These are phyloP conservation scores for Acanthosepion esculentum DNA, from an alignment of 2,888 invertebrate species.

Conservation along the genomic window DNA sequence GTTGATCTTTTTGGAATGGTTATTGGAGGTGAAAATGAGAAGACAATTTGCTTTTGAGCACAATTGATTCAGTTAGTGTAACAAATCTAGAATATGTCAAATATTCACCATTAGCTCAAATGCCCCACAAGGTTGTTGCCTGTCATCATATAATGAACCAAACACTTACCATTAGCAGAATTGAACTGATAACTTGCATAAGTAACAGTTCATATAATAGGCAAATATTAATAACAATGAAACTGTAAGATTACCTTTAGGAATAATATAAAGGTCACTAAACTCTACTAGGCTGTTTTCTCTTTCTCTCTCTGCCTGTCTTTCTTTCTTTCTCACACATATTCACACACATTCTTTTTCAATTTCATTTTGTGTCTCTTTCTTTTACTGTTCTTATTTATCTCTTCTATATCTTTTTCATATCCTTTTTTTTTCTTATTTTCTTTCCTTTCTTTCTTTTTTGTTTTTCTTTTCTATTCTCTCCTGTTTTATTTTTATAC, in stretches of 20 bases:
- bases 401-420: neutral
- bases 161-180: neutral
- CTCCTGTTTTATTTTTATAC: neutral
- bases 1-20: neutral
- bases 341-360: no score
- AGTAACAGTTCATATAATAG: neutral
- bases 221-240: slow-evolving; percentile 22
- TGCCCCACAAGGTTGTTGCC: neutral
- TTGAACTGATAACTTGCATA: neutral
- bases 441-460: neutral
- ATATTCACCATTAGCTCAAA: neutral
- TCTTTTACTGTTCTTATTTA: neutral
- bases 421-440: neutral
- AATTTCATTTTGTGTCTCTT: neutral
- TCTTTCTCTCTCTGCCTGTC: neutral
- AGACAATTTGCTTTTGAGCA: neutral
- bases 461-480: no score
- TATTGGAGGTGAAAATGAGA: neutral
- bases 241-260: slow-evolving; percentile 4
- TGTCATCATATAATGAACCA: neutral
- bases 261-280: slow-evolving; percentile 33
- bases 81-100: neutral
- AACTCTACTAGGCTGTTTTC: neutral
- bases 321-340: neutral
- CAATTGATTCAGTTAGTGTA: neutral